Percentiles rank a stretch among this genome's conserved stretches.
Evolutionary conservation across 2,888 invertebrate species (phyloP).

Genomic region (Latheticus oryzae): DNA sequence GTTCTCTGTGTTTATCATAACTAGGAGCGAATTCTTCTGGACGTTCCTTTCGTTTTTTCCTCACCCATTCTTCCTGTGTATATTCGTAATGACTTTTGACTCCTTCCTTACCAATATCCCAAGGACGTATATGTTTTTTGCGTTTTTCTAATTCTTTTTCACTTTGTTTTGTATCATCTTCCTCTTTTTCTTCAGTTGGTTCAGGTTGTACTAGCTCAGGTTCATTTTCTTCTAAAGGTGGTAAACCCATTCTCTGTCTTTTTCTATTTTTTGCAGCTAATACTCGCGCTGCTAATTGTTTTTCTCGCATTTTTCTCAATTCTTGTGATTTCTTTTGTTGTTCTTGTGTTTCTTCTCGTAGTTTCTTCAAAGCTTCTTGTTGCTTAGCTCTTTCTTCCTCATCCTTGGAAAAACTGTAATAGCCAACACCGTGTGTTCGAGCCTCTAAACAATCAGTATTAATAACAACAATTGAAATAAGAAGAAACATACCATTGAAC

Average conservation of each 20-base stretch:
- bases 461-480: slow-evolving; percentile 8
- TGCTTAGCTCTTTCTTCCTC: slow-evolving; percentile 83
- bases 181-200: slow-evolving; percentile 41
- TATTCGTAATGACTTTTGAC: slow-evolving; percentile 70
- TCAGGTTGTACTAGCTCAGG: slow-evolving; percentile 52
- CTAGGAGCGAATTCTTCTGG: slow-evolving; percentile 82
- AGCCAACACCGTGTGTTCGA: slow-evolving; percentile 91
- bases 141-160: slow-evolving; percentile 68
- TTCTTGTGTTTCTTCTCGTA: slow-evolving; percentile 77
- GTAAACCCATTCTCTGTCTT: slow-evolving; percentile 77
- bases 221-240: slow-evolving; percentile 73
- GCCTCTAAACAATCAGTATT: slow-evolving; percentile 84
- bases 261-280: slow-evolving; percentile 81
- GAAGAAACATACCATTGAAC: slow-evolving; percentile 77
- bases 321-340: slow-evolving; percentile 76
- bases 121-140: slow-evolving; percentile 73
- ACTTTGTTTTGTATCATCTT: slow-evolving; percentile 59
- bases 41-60: slow-evolving; percentile 79
- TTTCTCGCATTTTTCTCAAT: slow-evolving; percentile 72
- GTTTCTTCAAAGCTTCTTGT: slow-evolving; percentile 79
- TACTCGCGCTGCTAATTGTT: slow-evolving; percentile 76
- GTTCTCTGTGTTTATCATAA: slow-evolving; percentile 44
- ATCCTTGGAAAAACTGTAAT: slow-evolving; percentile 90
- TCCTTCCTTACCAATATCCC: slow-evolving; percentile 80
- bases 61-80: slow-evolving; percentile 82